Evolutionary conservation across 2,797 vertebrate species (phyloP), one percentile per base, ranked within the genome.

Genomic region (Pygocentrus nattereri): DNA sequence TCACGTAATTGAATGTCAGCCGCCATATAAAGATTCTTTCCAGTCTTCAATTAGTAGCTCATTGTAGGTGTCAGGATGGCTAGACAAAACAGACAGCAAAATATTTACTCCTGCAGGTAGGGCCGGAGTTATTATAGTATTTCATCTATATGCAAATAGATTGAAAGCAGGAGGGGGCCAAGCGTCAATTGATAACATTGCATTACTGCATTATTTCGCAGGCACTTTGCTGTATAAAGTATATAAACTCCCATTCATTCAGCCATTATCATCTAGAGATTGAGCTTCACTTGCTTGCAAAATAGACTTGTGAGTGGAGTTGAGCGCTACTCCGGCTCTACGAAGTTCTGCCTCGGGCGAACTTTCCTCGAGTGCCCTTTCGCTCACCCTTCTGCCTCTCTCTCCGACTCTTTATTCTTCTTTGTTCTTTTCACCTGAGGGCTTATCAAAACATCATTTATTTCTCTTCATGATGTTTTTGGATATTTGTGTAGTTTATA

Each of bases 111-210:
- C 89, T 92, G 82, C 88, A 91, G 90, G 92, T 92, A 91, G 89
- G 86, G 85, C 86, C 88, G 85, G 85, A 93, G 88, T 94, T 94
- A 93, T 95, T 94, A 93, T 90, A 92, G 93, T 88, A 91, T 94
- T 90, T 93, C 86, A 95, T 95, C 94, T 95, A 95, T 95, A 95
- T 95, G 94, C 94, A 95, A 95, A 95, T 95, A 89, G 88, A 90
- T 90, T 86, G 78, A 86, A 62, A 82, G 79, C 68, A 61, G 56
- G 44, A 81, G 72, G 74, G 73, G 79, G 50, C 65, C 56, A 56
- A 56, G 61, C 89, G 87, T 89, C 89, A 84, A 91, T 84, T 94
- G 93, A 94, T 94, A 92, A 92, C 88, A 93, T 92, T 92, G 90
- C 92, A 94, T 94, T 94, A 94, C 90, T 85, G 89, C 88, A 84